phyloP scores from a whole-genome alignment of 2,888 invertebrate species.

The Fabriciana adippe region DNA sequence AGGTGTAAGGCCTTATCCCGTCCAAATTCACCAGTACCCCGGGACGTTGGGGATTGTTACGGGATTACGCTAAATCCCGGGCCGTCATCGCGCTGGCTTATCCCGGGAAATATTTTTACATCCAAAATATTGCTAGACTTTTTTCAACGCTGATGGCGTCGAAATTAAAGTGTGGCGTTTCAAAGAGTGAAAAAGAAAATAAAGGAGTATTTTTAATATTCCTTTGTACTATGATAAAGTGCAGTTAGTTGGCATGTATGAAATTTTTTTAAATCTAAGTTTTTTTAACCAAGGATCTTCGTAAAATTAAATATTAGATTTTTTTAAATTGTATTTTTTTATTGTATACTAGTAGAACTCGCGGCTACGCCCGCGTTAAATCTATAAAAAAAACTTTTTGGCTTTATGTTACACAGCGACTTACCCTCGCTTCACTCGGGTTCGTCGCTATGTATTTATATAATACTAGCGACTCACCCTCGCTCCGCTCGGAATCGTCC shows the following conservation, averaged over 20 bases:
- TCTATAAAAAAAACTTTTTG: too few relatives aligned
- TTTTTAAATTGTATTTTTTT: too few relatives aligned
- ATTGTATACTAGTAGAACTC: too few relatives aligned
- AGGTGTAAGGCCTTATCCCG: slow-evolving; percentile 44
- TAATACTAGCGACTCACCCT: too few relatives aligned
- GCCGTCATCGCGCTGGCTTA: slow-evolving; percentile 65
- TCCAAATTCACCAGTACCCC: slow-evolving; percentile 45
- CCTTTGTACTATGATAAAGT: slow-evolving; percentile 15
- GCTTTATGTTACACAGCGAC: too few relatives aligned
- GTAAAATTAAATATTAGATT: too few relatives aligned
- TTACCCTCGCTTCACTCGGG: too few relatives aligned
- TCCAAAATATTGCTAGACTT: slow-evolving; percentile 49
- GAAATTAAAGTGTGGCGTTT: slow-evolving; percentile 31
- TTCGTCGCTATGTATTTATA: too few relatives aligned
- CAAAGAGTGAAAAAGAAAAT: slow-evolving; percentile 12
- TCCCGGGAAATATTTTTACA: slow-evolving; percentile 57
- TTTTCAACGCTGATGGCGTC: slow-evolving; percentile 24
- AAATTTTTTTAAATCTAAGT: slow-evolving; percentile 7
- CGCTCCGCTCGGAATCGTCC: too few relatives aligned
- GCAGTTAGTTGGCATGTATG: slow-evolving; percentile 7
- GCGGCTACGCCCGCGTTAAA: too few relatives aligned
- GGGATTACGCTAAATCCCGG: slow-evolving; percentile 44
- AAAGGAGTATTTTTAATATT: slow-evolving; percentile 19
- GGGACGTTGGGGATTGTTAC: slow-evolving; percentile 40
- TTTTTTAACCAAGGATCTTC: background rate